phyloP scores from a whole-genome alignment of 2,797 vertebrate genomes.

The Nyctibius grandis region DNA sequence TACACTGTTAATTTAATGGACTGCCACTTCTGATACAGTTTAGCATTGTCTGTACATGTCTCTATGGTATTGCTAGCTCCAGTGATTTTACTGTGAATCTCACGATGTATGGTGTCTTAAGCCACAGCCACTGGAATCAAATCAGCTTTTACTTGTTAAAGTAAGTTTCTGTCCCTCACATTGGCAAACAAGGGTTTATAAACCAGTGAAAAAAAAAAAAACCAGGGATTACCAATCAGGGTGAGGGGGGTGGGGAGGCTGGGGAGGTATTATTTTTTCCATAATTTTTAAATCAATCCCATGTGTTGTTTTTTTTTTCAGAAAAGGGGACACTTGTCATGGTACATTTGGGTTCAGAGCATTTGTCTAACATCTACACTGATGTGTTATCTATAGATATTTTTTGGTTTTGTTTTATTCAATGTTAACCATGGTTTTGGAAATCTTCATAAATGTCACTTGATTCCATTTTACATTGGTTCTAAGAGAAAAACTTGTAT shows the following conservation, averaged over 20 bases:
- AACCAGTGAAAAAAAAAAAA: not conserved
- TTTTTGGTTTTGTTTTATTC: not conserved
- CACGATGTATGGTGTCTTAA: not conserved
- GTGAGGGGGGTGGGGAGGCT: fast-evolving
- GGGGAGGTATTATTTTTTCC: not conserved
- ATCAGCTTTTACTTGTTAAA: not conserved
- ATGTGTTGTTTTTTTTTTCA: not conserved
- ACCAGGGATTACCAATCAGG: fast-evolving
- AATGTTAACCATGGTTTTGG: not conserved
- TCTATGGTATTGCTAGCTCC: not conserved
- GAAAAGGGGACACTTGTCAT: not conserved
- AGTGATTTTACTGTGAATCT: not conserved
- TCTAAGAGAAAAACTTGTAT: not conserved
- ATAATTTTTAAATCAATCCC: not conserved
- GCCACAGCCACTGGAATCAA: not conserved
- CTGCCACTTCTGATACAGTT: not conserved
- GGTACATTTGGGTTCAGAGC: not conserved
- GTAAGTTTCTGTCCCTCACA: not conserved
- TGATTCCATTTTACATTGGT: not conserved
- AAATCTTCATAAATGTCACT: not conserved
- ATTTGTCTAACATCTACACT: not conserved
- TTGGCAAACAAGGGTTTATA: not conserved
- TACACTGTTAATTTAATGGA: not conserved
- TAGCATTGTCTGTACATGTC: not conserved
- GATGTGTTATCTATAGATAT: not conserved